Conservation (phyloP, 2,113 vertebrate species). For the Apus apus region DNA sequence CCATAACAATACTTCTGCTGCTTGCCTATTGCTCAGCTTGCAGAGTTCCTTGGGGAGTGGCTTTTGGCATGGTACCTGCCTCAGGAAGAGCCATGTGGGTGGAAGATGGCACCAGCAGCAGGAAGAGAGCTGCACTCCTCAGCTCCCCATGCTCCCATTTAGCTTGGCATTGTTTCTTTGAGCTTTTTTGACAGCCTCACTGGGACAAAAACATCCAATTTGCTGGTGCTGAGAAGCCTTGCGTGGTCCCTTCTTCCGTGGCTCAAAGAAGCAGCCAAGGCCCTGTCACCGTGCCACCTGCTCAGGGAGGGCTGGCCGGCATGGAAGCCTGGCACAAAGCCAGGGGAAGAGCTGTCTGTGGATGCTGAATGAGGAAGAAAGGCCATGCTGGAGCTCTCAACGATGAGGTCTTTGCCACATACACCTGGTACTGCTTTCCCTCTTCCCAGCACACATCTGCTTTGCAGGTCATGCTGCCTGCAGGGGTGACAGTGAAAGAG, state of each 20-base stretch:
- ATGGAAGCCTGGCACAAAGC: not conserved
- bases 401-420: not conserved
- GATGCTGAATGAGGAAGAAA: not conserved
- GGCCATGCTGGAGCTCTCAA: not conserved
- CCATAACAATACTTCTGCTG: not conserved
- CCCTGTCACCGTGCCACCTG: not conserved
- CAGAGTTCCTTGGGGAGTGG: fast-evolving
- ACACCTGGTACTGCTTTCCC: not conserved
- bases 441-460: fast-evolving
- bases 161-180: not conserved
- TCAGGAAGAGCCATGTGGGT: not conserved
- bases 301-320: not conserved
- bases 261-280: not conserved
- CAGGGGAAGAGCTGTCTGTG: not conserved
- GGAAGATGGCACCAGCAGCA: not conserved
- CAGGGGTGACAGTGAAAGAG: no score
- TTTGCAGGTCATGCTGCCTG: fast-evolving
- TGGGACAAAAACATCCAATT: not conserved
- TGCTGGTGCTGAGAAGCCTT: not conserved
- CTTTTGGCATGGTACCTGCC: not conserved
- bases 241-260: not conserved
- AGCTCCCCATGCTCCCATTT: not conserved
- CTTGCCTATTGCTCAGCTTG: not conserved
- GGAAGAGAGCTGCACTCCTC: not conserved
- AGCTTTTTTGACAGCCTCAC: not conserved